Base-by-base conservation (phyloP, 1,140 invertebrate species). In the Zeugodacus cucurbitae region DNA sequence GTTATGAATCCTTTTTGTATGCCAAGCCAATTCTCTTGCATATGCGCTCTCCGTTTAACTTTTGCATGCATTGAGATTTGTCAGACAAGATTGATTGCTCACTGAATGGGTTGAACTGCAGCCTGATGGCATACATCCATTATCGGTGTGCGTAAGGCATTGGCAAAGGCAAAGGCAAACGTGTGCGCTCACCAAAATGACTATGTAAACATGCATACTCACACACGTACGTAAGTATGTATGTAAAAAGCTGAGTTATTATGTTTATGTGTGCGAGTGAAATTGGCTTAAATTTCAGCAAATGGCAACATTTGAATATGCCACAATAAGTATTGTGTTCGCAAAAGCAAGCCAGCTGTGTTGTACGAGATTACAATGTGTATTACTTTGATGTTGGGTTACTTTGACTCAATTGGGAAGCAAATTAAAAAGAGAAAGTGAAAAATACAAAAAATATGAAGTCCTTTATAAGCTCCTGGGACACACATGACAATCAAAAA, bases 31-130 rank as follows among this genome's bases (percentile, higher is more conserved):
- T 82, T 82, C 34, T 82, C 41, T 4, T 32, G n/a, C 29, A 32
- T 26, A 32, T 67, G 7, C 70, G 34, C 70, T 78, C 22, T 48
- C 20, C 74, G 41, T 82, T 82, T 54, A 82, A 22, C 41, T 44
- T 82, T 82, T 34, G 74, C 74, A 54, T 48, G 74, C 74, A 82
- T 82, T 44, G 44, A 82, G 74, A 82, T 82, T 82, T 82, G 74
- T 82, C 74, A 48, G 74, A 82, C 74, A 54, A 82, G 74, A 82
- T 82, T 82, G 74, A 82, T 82, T 82, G 74, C n/a, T 82, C 74
- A 82, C 7, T 29, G 74, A 82, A 82, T 82, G 41, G n/a, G 74
- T 82, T 82, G 74, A 54, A 82, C 74, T 82, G 74, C 74, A 54
- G 41, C 74, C 74, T 44, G 74, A 82, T 82, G 74, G 74, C 74